Evolutionary conservation across 2,888 invertebrate species (phyloP).

Genomic region (Brachypterus glaber): DNA sequence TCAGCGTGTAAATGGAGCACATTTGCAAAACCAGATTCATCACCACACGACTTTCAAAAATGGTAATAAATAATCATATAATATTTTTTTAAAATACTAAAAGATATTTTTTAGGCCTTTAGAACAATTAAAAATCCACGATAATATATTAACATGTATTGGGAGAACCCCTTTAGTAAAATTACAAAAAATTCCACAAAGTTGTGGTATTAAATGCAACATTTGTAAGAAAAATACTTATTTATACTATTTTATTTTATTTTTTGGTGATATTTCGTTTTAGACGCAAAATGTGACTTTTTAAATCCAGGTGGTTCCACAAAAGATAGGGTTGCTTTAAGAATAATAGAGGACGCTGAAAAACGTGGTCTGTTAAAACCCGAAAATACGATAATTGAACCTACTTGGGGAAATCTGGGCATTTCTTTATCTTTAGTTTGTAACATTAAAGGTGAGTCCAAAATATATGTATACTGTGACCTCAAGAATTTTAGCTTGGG

Average conservation of each 20-base stretch:
- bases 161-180: no score
- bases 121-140: neutral
- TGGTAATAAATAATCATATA: constrained; percentile 1
- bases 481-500: no score
- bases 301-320: neutral
- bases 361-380: neutral
- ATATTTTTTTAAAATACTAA: no score
- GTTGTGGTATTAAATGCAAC: no score
- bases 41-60: no score
- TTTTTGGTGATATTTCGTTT: no score
- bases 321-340: neutral
- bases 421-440: constrained; percentile 86
- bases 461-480: neutral
- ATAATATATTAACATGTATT: no score
- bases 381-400: neutral
- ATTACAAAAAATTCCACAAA: no score
- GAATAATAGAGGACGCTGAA: neutral
- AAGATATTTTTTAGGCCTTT: neutral
- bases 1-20: neutral
- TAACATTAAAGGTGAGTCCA: constrained; percentile 48
- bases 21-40: neutral
- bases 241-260: neutral
- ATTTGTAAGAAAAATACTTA: neutral
- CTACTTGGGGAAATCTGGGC: constrained; percentile 47
- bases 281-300: neutral